Conservation (phyloP, 2,888 invertebrate species). For the Eristalinus aeneus region DNA sequence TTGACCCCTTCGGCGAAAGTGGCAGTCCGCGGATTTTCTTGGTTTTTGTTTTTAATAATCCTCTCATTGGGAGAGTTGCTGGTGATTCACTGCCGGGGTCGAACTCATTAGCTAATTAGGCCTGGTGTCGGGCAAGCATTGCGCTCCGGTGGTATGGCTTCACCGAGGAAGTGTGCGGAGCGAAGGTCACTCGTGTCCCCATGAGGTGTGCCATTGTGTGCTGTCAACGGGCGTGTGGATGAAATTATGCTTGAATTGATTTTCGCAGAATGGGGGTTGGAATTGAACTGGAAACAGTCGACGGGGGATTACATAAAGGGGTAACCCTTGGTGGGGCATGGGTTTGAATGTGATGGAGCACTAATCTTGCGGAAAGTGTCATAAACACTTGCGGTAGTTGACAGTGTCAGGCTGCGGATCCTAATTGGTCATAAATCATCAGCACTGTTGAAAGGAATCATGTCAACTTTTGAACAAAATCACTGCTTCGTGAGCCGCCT, state of each 20-base stretch:
- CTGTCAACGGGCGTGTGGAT: neutral
- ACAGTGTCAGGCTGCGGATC: no score
- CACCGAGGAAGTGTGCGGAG: neutral
- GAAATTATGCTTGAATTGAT: neutral
- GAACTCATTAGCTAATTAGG: conserved; percentile 57
- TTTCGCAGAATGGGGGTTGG: neutral
- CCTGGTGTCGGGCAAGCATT: conserved; percentile 11
- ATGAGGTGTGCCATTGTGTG: conserved; percentile 4
- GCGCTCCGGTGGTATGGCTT: neutral
- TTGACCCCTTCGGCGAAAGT: neutral
- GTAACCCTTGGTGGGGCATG: neutral
- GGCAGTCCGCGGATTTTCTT: neutral
- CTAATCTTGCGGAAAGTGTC: neutral
- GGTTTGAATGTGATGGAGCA: neutral
- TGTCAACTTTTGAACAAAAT: no score
- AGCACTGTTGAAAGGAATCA: no score
- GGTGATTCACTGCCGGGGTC: conserved; percentile 44
- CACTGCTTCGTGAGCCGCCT: no score
- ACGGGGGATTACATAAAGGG: neutral
- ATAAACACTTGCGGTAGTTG: neutral
- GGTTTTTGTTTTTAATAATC: neutral
- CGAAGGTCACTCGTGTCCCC: neutral
- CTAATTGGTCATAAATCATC: no score
- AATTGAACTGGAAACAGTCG: neutral
- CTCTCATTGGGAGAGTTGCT: no score